Evolutionary conservation across 2,113 vertebrate species (phyloP), one percentile per base, ranked within the genome.

Genomic region (Phaethon lepturus): DNA sequence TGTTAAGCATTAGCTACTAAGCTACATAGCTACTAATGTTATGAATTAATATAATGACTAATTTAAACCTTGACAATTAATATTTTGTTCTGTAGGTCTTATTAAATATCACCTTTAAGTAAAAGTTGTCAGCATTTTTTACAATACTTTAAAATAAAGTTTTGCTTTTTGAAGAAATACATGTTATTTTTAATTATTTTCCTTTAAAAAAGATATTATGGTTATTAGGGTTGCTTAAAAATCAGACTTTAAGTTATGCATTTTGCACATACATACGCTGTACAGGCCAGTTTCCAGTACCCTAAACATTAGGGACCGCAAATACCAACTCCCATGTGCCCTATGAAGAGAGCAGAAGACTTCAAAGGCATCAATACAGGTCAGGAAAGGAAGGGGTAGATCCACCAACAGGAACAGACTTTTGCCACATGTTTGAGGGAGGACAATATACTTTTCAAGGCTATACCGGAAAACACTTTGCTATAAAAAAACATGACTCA

Each of bases 361-460:
- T 24, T 50, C 13, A 35, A 56, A 52, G 10, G 6, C 20, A 52
- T 9, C 58, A 11, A 38, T 52, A 47, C 15, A 71, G 26, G 19
- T 52, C 31, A 67, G 55, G 47, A 64, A 42, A 75, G 50, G 76
- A 77, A 49, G 26, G 66, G 14, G 11, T 44, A 73, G 10, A 40
- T 50, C 24, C n/a, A 68, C 29, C 8, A 74, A 40, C 10, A 86
- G 45, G 29, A 74, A 38, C 19, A 56, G 26, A 42, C 2, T 73
- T 59, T 17, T 7, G 58, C 6, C 26, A 62, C 1, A 0, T 2
- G 1, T 60, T n/a, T 63, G 13, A 84, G 15, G 31, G 31, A 67
- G 62, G 67, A 38, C 28, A 62, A 40, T 5, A 28, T 2, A 5
- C 19, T 66, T 86, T 73, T 58, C 63, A 83, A 58, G 7, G 13